A percentile compares a stretch with the other conserved stretches of the same genome.
These are phyloP conservation scores for Drosophila teissieri DNA, from an alignment of 1,140 invertebrate genomes.

Conservation along the genomic window DNA sequence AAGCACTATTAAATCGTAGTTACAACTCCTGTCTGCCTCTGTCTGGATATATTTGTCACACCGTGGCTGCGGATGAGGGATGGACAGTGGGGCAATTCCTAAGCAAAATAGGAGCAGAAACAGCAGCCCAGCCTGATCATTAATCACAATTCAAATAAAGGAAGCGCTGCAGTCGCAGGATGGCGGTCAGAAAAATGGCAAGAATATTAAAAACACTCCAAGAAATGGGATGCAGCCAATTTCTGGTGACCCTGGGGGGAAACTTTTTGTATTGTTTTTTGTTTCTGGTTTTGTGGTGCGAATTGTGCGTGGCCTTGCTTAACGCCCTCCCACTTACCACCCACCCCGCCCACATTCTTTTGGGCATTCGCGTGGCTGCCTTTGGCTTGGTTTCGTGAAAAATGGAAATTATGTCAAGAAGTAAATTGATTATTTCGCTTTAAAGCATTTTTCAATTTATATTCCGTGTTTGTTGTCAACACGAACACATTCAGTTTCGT, in stretches of 20 bases:
- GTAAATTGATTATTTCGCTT: conserved; percentile 85
- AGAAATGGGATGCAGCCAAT: conserved; percentile 52
- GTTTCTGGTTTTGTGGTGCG: conserved; percentile 47
- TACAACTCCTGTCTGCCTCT: conserved; percentile 55
- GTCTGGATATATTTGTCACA: conserved; percentile 43
- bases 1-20: conserved; percentile 80
- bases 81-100: conserved; percentile 15
- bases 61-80: not conserved
- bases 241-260: conserved; percentile 22
- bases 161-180: conserved; percentile 45
- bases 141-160: conserved; percentile 76
- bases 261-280: conserved; percentile 46
- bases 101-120: conserved; percentile 15
- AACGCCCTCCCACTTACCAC: not conserved
- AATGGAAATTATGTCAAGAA: conserved; percentile 85
- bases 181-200: conserved; percentile 53
- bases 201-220: conserved; percentile 59
- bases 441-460: conserved; percentile 84
- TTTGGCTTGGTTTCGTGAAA: conserved; percentile 77
- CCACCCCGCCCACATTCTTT: conserved; percentile 22
- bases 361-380: conserved; percentile 67
- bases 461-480: conserved; percentile 82
- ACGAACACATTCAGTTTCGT: conserved; percentile 75
- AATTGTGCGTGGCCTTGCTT: conserved; percentile 64
- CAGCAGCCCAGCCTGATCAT: conserved; percentile 43